Evolutionary conservation across 2,113 vertebrate genomes (phyloP).

Genomic region (Candoia aspera): DNA sequence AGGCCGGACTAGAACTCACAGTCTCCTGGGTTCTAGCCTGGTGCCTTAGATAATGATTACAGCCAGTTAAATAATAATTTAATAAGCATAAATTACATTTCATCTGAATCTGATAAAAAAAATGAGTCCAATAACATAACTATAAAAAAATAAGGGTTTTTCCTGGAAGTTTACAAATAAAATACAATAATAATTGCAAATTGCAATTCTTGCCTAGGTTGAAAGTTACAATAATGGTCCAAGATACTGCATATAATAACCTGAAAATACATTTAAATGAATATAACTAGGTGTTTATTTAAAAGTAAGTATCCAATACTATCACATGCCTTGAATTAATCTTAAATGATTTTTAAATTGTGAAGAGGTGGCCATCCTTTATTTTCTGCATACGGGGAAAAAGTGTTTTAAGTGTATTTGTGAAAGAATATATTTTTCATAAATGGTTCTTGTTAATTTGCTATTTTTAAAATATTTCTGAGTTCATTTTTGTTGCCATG

Average conservation of each 20-base stretch:
- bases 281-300: constrained; percentile 25
- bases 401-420: constrained; percentile 50
- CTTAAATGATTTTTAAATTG: constrained; percentile 25
- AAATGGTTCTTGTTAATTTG: constrained; percentile 76
- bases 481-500: constrained; percentile 79
- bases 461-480: constrained; percentile 79
- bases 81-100: neutral
- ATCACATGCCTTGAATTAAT: constrained; percentile 18
- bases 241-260: constrained; percentile 27
- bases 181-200: constrained; percentile 9
- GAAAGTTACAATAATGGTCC: constrained; percentile 31
- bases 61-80: neutral
- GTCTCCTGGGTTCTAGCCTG: no score
- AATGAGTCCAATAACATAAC: neutral
- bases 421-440: constrained; percentile 67
- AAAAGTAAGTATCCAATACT: neutral
- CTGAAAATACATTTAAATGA: neutral
- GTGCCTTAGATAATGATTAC: neutral
- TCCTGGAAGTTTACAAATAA: constrained; percentile 11
- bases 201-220: constrained; percentile 4
- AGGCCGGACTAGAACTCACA: no score
- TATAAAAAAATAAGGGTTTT: constrained; percentile 5
- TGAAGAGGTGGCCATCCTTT: constrained; percentile 25
- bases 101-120: neutral
- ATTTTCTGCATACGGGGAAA: neutral